Conservation (phyloP, 1,140 invertebrate species). For the Phortica variegata region DNA sequence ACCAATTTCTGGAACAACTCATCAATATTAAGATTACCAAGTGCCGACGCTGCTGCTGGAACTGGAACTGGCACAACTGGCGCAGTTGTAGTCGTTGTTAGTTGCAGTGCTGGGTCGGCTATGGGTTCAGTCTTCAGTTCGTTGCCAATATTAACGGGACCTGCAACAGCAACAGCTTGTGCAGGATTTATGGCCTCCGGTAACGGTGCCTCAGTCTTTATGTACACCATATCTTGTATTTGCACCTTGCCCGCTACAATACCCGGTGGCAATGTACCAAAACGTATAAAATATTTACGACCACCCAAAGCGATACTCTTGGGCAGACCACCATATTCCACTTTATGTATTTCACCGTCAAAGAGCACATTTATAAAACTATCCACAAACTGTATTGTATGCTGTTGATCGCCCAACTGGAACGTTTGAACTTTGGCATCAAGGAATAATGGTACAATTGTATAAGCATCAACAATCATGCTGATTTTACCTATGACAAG, state of each 20-base stretch:
- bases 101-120: not conserved
- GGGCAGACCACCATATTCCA: conserved; percentile 89
- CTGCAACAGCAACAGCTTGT: conserved; percentile 24
- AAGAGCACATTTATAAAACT: conserved; percentile 74
- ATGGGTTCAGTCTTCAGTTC: conserved; percentile 6
- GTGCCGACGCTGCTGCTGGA: conserved; percentile 27
- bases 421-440: conserved; percentile 83
- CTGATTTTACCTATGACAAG: conserved; percentile 80
- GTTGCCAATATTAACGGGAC: not conserved
- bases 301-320: conserved; percentile 80
- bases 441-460: conserved; percentile 78
- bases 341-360: conserved; percentile 78
- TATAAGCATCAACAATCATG: conserved; percentile 77
- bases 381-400: conserved; percentile 79
- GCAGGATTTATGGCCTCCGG: conserved; percentile 32
- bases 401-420: conserved; percentile 71
- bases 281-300: conserved; percentile 79
- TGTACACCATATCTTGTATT: conserved; percentile 68
- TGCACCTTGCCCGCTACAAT: conserved; percentile 68
- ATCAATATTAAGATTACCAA: conserved; percentile 69
- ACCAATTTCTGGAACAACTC: conserved; percentile 83
- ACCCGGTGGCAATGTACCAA: conserved; percentile 76
- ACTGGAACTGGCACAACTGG: conserved; percentile 5
- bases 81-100: not conserved
- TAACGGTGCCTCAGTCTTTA: conserved; percentile 55